Evolutionary conservation across 2,113 vertebrate genomes (phyloP).

Genomic region (Perca fluviatilis): DNA sequence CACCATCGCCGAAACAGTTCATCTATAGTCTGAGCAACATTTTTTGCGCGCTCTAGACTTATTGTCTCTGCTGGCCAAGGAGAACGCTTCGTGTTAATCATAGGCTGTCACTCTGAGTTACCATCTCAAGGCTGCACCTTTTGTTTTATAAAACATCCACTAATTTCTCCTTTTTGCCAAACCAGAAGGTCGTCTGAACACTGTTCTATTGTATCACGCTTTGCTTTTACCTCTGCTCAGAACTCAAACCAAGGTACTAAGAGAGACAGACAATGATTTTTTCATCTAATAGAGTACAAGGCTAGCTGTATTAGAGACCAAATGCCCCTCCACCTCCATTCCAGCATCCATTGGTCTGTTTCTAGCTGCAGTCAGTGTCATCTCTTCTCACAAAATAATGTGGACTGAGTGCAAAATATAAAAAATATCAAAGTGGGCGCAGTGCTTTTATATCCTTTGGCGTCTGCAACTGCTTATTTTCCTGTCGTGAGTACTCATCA

Average conservation of each 20-base stretch:
- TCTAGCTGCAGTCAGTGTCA: constrained; percentile 49
- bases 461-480: not conserved
- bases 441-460: constrained; percentile 16
- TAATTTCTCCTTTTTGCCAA: constrained; percentile 71
- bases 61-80: constrained; percentile 72
- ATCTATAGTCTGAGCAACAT: constrained; percentile 40
- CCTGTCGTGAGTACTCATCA: not conserved
- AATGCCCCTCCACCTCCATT: constrained; percentile 15
- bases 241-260: constrained; percentile 42
- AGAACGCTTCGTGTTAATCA: constrained; percentile 72
- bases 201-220: constrained; percentile 48
- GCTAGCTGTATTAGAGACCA: constrained; percentile 39
- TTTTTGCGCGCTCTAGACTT: constrained; percentile 61
- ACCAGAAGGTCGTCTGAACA: constrained; percentile 58
- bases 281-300: constrained; percentile 56
- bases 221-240: constrained; percentile 31
- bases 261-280: constrained; percentile 53
- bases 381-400: constrained; percentile 40
- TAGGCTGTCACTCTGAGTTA: constrained; percentile 76
- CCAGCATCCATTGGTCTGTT: constrained; percentile 30
- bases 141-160: constrained; percentile 76
- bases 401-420: constrained; percentile 35
- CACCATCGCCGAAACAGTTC: not conserved
- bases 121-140: constrained; percentile 77
- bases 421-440: not conserved